Conservation (phyloP, 2,888 invertebrate species). For the Torymus texanus region DNA sequence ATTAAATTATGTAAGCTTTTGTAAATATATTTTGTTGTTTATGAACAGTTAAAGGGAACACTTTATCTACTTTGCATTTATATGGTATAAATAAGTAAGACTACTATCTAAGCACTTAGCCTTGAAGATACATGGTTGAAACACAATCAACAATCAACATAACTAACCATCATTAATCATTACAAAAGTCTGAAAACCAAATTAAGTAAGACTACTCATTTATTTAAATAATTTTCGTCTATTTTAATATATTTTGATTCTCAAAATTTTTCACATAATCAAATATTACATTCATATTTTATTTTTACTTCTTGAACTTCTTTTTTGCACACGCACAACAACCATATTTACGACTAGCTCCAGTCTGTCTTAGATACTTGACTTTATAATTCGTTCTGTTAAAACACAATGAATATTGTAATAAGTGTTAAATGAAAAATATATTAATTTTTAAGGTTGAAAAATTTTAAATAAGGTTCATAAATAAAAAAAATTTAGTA, state of each 20-base stretch:
- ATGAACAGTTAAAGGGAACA: no score
- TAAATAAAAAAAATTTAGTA: conserved; percentile 22
- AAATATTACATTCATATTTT: conserved; percentile 41
- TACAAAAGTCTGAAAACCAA: no score
- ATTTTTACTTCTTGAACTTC: conserved; percentile 49
- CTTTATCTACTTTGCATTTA: no score
- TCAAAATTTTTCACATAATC: conserved; percentile 41
- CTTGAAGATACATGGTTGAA: no score
- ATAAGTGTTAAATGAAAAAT: conserved; percentile 36
- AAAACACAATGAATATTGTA: conserved; percentile 49
- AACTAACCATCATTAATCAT: no score
- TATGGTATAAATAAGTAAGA: no score
- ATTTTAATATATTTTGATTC: conserved; percentile 48
- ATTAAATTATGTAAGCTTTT: conserved; percentile 25
- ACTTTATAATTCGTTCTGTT: conserved; percentile 45
- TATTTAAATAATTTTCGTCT: conserved; percentile 43
- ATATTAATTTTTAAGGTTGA: conserved; percentile 23
- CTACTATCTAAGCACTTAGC: no score
- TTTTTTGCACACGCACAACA: conserved; percentile 54
- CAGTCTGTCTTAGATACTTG: conserved; percentile 42
- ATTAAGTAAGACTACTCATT: conserved; percentile 29
- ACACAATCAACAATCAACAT: no score
- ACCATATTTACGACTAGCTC: conserved; percentile 45
- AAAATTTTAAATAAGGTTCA: conserved; percentile 8
- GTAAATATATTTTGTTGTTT: conserved; percentile 21